These are phyloP conservation scores for Hormiphora californensis DNA, from an alignment of 37 sponge, comb jelly and placozoan species.

Conservation along the genomic window DNA sequence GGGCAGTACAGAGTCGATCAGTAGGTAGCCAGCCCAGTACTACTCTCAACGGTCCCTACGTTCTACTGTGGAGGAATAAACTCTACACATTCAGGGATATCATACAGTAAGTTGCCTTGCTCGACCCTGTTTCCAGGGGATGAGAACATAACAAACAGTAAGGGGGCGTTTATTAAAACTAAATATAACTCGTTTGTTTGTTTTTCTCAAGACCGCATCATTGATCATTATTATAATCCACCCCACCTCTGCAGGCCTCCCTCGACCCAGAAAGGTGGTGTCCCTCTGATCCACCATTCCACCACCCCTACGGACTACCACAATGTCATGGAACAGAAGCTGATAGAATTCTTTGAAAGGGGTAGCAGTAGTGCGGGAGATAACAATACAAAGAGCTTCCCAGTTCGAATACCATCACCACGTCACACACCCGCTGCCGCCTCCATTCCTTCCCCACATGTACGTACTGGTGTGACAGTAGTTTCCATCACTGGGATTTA, in stretches of 20 bases:
- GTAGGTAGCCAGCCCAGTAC: neutral
- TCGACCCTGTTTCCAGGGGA: no score
- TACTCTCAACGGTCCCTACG: slow-evolving; percentile 19
- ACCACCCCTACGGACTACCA: neutral
- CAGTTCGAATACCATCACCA: slow-evolving; percentile 31
- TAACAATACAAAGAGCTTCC: slow-evolving; percentile 47
- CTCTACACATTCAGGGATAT: slow-evolving; percentile 49
- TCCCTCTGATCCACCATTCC: neutral
- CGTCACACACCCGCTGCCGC: slow-evolving; percentile 45
- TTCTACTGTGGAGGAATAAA: slow-evolving; percentile 48
- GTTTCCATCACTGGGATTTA: no score
- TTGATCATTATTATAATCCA: neutral
- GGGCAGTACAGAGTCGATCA: slow-evolving; percentile 29
- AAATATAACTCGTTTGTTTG: neutral
- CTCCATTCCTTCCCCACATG: slow-evolving; percentile 21
- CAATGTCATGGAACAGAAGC: slow-evolving; percentile 46
- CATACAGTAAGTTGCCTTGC: slow-evolving; percentile 40
- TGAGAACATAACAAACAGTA: no score
- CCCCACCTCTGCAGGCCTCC: neutral
- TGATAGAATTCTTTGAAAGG: slow-evolving; percentile 40
- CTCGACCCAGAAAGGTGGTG: slow-evolving; percentile 25
- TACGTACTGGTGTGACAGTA: no score
- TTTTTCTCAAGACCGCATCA: neutral
- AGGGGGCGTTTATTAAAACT: no score
- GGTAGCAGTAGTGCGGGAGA: neutral